Evolutionary conservation across 2,797 vertebrate genomes (phyloP).

Genomic region (Amniataba percoides): DNA sequence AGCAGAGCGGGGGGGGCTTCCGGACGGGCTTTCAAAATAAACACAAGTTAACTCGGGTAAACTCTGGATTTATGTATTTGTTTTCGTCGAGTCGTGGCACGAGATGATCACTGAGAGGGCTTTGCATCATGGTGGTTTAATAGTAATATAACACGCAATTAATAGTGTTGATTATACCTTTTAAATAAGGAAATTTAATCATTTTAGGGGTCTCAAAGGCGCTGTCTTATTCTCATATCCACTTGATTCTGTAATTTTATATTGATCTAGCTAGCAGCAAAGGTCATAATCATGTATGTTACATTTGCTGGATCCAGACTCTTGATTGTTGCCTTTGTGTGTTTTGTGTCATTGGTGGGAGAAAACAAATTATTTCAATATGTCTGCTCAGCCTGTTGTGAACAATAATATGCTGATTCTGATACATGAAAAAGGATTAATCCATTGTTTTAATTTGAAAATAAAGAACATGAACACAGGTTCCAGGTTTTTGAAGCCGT

Average conservation of each 20-base stretch:
- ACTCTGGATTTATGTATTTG: neutral
- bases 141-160: neutral
- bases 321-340: neutral
- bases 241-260: neutral
- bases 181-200: no score
- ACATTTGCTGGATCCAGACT: neutral
- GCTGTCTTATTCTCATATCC: neutral
- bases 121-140: neutral
- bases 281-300: neutral
- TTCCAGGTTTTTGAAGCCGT: neutral
- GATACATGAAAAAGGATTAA: no score
- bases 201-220: no score
- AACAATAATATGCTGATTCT: neutral
- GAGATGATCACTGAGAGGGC: neutral
- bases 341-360: neutral
- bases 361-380: neutral
- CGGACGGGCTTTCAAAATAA: constrained; percentile 53
- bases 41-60: fast-evolving
- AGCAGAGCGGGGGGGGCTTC: constrained; percentile 14
- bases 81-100: neutral
- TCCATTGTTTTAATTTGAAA: no score
- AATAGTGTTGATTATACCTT: neutral
- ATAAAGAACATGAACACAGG: neutral
- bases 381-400: neutral
- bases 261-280: neutral